phyloP scores from a whole-genome alignment of 2,113 vertebrate genomes.

The Myotis yumanensis region DNA sequence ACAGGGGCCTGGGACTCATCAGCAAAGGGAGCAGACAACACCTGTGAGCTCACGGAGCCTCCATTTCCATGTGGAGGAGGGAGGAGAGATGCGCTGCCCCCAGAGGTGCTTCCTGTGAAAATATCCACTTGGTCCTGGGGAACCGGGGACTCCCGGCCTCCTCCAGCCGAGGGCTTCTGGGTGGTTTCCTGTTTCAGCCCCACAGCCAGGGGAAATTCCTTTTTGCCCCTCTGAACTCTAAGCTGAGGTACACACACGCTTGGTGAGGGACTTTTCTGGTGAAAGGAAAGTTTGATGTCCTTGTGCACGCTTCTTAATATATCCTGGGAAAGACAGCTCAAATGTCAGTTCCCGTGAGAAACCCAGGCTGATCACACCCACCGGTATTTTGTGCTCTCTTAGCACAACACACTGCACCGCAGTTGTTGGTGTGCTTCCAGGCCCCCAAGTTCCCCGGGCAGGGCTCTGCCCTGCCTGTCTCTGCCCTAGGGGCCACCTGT shows the following conservation, averaged over 20 bases:
- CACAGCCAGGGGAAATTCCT: slow-evolving; percentile 61
- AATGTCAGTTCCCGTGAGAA: slow-evolving; percentile 55
- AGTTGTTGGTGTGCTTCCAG: fast-evolving
- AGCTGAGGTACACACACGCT: neutral
- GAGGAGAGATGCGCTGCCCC: neutral
- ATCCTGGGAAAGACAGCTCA: slow-evolving; percentile 32
- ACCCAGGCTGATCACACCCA: neutral
- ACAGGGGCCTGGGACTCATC: neutral
- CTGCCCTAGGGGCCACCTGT: neutral
- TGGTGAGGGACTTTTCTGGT: slow-evolving; percentile 59
- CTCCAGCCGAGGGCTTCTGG: slow-evolving; percentile 45
- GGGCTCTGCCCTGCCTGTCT: neutral
- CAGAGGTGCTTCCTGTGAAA: slow-evolving; percentile 19
- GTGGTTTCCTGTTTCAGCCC: slow-evolving; percentile 73
- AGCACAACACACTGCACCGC: fast-evolving
- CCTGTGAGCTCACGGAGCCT: fast-evolving
- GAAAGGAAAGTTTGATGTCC: slow-evolving; percentile 56
- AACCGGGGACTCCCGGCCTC: slow-evolving; percentile 33
- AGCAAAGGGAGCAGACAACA: neutral
- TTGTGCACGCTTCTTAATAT: neutral
- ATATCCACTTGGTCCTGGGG: neutral
- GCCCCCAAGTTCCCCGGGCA: neutral
- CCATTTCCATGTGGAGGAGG: fast-evolving
- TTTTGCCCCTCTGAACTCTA: slow-evolving; percentile 39
- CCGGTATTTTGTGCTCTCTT: neutral